These are phyloP conservation scores for Rosalia funebris DNA, from an alignment of 2,888 invertebrate species.

Conservation along the genomic window DNA sequence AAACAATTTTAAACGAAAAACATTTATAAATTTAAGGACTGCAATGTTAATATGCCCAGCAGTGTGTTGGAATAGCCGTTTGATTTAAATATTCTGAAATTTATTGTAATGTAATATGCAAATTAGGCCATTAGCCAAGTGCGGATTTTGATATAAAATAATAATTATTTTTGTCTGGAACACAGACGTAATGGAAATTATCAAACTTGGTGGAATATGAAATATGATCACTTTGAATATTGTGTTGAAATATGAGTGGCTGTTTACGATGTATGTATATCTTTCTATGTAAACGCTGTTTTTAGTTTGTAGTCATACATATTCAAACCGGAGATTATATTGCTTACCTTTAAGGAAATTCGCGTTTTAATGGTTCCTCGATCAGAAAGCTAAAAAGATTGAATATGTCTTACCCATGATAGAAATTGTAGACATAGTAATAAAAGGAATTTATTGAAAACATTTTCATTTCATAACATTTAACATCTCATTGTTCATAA, in stretches of 20 bases:
- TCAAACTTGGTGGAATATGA: background rate
- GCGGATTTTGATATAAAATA: background rate
- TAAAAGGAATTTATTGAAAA: too few relatives aligned
- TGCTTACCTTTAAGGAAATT: background rate
- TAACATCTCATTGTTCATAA: too few relatives aligned
- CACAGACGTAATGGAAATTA: background rate
- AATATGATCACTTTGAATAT: background rate
- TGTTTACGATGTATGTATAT: background rate
- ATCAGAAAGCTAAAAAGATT: too few relatives aligned
- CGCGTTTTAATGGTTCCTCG: too few relatives aligned
- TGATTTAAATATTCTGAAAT: conserved; percentile 2
- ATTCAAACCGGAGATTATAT: background rate
- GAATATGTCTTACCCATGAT: too few relatives aligned
- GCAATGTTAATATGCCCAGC: background rate
- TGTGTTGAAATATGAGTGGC: background rate
- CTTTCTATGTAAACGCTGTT: background rate
- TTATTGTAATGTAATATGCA: conserved; percentile 9
- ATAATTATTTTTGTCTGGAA: background rate
- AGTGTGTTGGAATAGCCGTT: background rate
- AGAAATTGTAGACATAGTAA: too few relatives aligned
- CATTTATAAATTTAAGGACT: conserved; percentile 2
- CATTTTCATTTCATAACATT: too few relatives aligned
- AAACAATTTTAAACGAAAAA: background rate
- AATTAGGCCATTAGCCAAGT: background rate
- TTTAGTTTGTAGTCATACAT: background rate